Base-by-base conservation (phyloP, 2,797 vertebrate genomes). In the Oryzias dopingdopingensis region DNA sequence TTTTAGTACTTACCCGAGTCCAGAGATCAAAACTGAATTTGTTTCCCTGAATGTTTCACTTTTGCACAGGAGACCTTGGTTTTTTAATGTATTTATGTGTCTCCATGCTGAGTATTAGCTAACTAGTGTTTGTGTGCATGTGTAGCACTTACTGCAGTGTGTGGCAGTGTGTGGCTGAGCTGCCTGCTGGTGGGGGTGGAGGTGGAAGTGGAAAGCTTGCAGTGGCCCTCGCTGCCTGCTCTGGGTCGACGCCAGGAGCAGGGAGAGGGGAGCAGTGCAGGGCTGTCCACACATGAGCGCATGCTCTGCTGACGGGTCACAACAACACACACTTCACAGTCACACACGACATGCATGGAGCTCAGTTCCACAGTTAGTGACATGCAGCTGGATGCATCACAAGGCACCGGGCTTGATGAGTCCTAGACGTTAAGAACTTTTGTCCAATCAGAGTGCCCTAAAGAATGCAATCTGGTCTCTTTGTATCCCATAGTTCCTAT, bases 251-350 rank as follows among this genome's bases (percentile, higher is more conserved):
- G 87, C 91, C 89, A 90, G 84, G 88, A 81, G 74, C 89, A 90
- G 87, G 87, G 86, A 80, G 86, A 90, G 88, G 86, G 90, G 86
- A 87, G 86, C 89, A 84, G 81, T 79, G 87, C 81, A 83, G 86
- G 69, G 87, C 85, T 86, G 82, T 90, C 88, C 93, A 88, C 91
- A 90, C 92, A 78, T 80, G 93, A 89, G 91, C 92, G 88, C 95
- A 96, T 93, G 95, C 96, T 97, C 96, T 98, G 96, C 83, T 89
- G 94, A 93, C 93, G 88, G 85, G 92, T 93, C 90, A 96, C 90
- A 94, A 90, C 74, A 88, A 92, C 86, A 90, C 78, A 91, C 88
- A 81, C 83, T 86, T 86, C 84, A 88, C 88, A 86, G 70, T 74
- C 67, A 63, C 75, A 82, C 76, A 84, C 51, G 64, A 74, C 88